Conservation (phyloP, 2,113 vertebrate species). For the Pica pica region DNA sequence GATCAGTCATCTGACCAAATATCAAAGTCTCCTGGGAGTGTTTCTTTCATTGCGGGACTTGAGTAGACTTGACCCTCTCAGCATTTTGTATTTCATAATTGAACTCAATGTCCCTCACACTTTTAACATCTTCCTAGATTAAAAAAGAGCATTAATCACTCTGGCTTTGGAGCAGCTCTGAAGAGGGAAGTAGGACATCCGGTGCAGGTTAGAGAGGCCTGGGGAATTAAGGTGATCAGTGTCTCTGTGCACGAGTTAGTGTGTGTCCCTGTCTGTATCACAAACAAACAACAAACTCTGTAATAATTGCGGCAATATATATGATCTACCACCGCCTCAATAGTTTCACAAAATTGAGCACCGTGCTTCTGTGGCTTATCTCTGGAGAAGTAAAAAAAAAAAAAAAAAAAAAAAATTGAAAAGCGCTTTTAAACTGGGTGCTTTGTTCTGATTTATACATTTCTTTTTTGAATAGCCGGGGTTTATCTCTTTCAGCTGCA, state of each 20-base stretch:
- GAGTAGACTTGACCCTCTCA: slow-evolving; percentile 45
- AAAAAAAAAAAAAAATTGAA: background rate
- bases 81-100: slow-evolving; percentile 60
- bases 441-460: slow-evolving; percentile 37
- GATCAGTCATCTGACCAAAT: slow-evolving; percentile 39
- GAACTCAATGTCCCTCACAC: slow-evolving; percentile 31
- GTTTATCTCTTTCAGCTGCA: slow-evolving; percentile 32
- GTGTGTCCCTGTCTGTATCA: background rate
- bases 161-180: background rate
- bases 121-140: slow-evolving; percentile 47
- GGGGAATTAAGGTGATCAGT: background rate
- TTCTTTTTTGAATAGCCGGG: slow-evolving; percentile 1
- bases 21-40: slow-evolving; percentile 34
- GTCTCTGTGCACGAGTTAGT: rapidly evolving
- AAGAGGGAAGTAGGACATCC: background rate
- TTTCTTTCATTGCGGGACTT: background rate
- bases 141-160: slow-evolving; percentile 49
- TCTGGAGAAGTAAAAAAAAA: background rate
- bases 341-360: background rate
- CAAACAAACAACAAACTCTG: background rate
- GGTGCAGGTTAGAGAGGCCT: background rate
- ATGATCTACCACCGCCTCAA: background rate
- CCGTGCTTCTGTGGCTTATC: background rate
- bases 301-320: background rate
- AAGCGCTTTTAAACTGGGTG: background rate